These are phyloP conservation scores for Macroglossus sobrinus DNA, from an alignment of 2,113 vertebrate species.

Conservation along the genomic window DNA sequence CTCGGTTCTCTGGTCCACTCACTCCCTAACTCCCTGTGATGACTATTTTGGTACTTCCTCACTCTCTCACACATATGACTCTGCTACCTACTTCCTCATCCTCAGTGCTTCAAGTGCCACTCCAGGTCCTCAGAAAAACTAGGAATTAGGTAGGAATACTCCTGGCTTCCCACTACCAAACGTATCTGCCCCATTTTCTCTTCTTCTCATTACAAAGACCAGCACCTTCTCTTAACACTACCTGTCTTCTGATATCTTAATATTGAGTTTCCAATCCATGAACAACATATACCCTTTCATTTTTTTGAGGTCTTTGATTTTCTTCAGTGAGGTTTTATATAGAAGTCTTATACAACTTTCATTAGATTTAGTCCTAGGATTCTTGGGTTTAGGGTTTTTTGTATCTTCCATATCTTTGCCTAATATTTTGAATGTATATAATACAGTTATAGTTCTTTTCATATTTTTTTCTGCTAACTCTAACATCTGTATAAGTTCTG, in stretches of 20 bases:
- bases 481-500: not conserved
- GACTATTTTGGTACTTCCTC: not conserved
- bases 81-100: not conserved
- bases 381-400: not conserved
- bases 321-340: not conserved
- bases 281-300: not conserved
- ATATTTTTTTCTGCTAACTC: not conserved
- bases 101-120: too few relatives aligned
- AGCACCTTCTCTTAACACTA: not conserved
- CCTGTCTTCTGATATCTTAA: not conserved
- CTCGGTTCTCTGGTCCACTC: not conserved
- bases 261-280: not conserved
- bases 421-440: conserved; percentile 1
- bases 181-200: not conserved
- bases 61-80: not conserved
- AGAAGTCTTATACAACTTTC: not conserved
- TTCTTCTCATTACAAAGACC: not conserved
- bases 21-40: not conserved
- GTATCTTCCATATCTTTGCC: not conserved
- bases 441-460: not conserved
- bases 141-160: not conserved
- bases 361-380: not conserved
- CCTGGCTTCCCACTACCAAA: not conserved
- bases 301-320: not conserved
- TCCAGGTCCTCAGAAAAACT: not conserved